These are phyloP conservation scores for Ailuropoda melanoleuca DNA, from an alignment of 2,113 vertebrate genomes.

Conservation along the genomic window DNA sequence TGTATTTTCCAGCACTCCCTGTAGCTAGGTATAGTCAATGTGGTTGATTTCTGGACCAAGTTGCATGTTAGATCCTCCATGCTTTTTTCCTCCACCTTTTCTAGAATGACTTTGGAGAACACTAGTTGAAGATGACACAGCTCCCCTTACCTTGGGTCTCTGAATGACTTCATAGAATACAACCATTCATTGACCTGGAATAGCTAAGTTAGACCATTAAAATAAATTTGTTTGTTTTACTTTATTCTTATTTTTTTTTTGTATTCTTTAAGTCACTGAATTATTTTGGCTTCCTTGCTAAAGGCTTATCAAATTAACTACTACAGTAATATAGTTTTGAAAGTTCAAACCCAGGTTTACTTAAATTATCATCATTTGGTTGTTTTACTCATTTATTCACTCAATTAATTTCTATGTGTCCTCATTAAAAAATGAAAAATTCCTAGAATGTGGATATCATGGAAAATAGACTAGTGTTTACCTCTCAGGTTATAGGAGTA, in stretches of 20 bases:
- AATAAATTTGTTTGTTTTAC: neutral
- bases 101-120: neutral
- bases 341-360: neutral
- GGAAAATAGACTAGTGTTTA: neutral
- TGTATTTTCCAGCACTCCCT: neutral
- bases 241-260: neutral
- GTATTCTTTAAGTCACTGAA: neutral
- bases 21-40: fast-evolving
- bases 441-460: neutral
- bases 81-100: neutral
- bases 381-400: neutral
- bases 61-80: neutral
- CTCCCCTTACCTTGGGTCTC: neutral
- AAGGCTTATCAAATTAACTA: neutral
- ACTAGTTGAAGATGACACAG: neutral
- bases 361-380: neutral
- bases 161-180: neutral
- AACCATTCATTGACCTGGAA: neutral
- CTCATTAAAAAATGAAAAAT: neutral
- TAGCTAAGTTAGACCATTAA: neutral
- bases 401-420: neutral
- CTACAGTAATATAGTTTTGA: neutral
- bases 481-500: neutral
- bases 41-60: neutral
- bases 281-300: neutral